These are phyloP conservation scores for Tetramorium parvispinum DNA, from an alignment of 1,140 invertebrate species.

Conservation along the genomic window DNA sequence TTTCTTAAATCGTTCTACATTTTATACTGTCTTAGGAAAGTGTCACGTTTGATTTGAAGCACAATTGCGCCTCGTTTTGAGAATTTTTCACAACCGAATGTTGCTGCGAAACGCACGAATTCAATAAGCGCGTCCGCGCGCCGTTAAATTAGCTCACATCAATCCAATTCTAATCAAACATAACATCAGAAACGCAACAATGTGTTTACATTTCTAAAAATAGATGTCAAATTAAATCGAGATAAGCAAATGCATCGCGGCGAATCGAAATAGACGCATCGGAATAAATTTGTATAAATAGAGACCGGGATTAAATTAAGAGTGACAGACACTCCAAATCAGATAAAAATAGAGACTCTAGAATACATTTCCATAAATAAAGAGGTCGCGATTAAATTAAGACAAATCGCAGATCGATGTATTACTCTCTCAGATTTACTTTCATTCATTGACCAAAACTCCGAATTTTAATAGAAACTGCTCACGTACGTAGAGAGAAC, in stretches of 20 bases:
- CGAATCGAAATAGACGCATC: constrained; percentile 33
- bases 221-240: constrained; percentile 20
- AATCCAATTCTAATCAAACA: not conserved
- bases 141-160: not conserved
- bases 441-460: not conserved
- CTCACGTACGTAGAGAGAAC: no score
- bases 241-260: constrained; percentile 7
- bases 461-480: not conserved
- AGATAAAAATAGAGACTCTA: constrained; percentile 32
- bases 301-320: constrained; percentile 30
- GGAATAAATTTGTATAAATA: constrained; percentile 48
- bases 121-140: not conserved
- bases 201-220: constrained; percentile 17
- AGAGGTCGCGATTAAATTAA: constrained; percentile 13
- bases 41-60: not conserved
- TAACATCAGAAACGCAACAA: constrained; percentile 1
- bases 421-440: constrained; percentile 22
- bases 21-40: not conserved
- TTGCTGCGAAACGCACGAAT: not conserved
- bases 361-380: constrained; percentile 20
- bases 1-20: constrained; percentile 27
- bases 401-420: constrained; percentile 6
- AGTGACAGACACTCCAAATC: constrained; percentile 4
- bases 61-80: not conserved
- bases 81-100: not conserved